A percentile compares a stretch with the other conserved stretches of the same genome.
These are phyloP conservation scores for Dione juno DNA, from an alignment of 2,888 invertebrate species.

Conservation along the genomic window DNA sequence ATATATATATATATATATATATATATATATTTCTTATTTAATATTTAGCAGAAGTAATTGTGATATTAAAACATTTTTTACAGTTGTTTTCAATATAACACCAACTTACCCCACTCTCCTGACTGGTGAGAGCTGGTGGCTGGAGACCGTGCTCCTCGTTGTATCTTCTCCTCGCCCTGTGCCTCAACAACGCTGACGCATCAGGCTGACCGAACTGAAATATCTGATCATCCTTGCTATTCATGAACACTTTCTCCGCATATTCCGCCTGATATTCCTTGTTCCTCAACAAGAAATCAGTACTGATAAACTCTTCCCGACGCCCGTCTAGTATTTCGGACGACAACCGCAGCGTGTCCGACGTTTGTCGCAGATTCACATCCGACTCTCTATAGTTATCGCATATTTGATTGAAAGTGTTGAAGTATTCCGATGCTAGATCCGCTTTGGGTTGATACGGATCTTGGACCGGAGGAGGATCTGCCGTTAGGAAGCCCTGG, in stretches of 20 bases:
- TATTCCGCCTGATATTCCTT: slow-evolving; percentile 44
- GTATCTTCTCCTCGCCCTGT: slow-evolving; percentile 72
- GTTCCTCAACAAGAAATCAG: slow-evolving; percentile 48
- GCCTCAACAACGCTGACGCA: slow-evolving; percentile 80
- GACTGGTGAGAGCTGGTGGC: slow-evolving; percentile 72
- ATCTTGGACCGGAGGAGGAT: slow-evolving; percentile 81
- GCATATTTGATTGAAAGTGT: slow-evolving; percentile 78
- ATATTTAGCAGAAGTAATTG: too few relatives aligned
- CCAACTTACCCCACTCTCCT: slow-evolving; percentile 81
- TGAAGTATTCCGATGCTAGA: slow-evolving; percentile 75
- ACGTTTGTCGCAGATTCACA: slow-evolving; percentile 68
- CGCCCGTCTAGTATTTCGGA: slow-evolving; percentile 68
- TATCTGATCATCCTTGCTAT: slow-evolving; percentile 69
- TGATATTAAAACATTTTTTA: too few relatives aligned
- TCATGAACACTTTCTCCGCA: slow-evolving; percentile 75
- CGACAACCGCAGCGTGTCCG: slow-evolving; percentile 68
- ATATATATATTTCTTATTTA: too few relatives aligned
- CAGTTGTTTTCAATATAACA: too few relatives aligned
- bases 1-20: too few relatives aligned
- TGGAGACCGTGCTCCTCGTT: slow-evolving; percentile 76
- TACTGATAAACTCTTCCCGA: slow-evolving; percentile 55
- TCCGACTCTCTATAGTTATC: slow-evolving; percentile 73
- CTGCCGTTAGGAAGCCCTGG: slow-evolving; percentile 79
- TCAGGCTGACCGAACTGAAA: slow-evolving; percentile 85
- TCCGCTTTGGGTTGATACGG: slow-evolving; percentile 69